These are phyloP conservation scores for Agrochola litura DNA, from an alignment of 2,888 invertebrate genomes.

Conservation along the genomic window DNA sequence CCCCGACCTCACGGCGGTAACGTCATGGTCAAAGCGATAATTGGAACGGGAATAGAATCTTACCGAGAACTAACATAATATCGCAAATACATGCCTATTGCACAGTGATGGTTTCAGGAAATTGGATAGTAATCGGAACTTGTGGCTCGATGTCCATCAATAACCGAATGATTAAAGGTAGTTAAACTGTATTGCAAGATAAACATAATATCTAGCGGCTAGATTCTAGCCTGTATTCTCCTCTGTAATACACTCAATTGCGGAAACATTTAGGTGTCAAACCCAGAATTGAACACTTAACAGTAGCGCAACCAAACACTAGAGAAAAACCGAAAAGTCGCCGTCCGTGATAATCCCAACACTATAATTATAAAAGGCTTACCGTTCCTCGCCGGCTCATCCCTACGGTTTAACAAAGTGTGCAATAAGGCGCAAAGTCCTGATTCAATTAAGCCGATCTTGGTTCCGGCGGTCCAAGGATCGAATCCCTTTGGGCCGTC, in stretches of 20 bases:
- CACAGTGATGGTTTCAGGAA: not conserved
- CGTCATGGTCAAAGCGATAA: slow-evolving; percentile 4
- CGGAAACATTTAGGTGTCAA: too few species aligned
- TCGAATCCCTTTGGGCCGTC: slow-evolving; percentile 18
- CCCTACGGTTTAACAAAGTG: slow-evolving; percentile 27
- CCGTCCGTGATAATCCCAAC: not conserved
- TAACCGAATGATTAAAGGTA: not conserved
- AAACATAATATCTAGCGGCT: not conserved
- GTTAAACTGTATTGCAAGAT: not conserved
- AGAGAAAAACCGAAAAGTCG: not conserved
- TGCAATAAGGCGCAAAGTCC: slow-evolving; percentile 26
- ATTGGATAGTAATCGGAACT: not conserved
- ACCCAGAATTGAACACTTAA: too few species aligned
- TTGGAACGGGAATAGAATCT: not conserved
- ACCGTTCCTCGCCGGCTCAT: not conserved
- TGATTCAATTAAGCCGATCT: slow-evolving; percentile 40
- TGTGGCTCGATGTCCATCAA: not conserved
- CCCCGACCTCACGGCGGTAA: not conserved
- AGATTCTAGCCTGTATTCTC: not conserved
- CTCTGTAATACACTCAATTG: not conserved
- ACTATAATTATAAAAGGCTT: slow-evolving; percentile 9
- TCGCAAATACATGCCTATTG: not conserved
- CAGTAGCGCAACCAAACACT: not conserved
- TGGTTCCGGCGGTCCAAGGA: slow-evolving; percentile 18
- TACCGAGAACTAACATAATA: not conserved